These are phyloP conservation scores for Sesia apiformis DNA, from an alignment of 2,888 invertebrate species.

Conservation along the genomic window DNA sequence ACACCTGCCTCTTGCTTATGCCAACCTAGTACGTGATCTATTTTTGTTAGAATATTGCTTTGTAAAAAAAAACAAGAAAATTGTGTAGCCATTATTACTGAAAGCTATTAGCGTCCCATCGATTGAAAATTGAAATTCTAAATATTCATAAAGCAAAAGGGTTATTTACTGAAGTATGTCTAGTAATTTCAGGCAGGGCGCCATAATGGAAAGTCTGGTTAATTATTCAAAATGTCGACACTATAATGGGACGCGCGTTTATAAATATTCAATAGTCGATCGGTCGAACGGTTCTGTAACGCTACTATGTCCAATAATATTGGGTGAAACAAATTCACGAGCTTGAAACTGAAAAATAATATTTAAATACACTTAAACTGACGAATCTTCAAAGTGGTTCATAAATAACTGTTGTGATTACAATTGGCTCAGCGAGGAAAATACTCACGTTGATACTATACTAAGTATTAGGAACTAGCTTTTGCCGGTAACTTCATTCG, in stretches of 20 bases:
- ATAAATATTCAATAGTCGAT: slow-evolving; percentile 59
- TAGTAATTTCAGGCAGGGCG: slow-evolving; percentile 37
- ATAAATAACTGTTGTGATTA: too few relatives aligned
- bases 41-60: slow-evolving; percentile 40
- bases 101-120: slow-evolving; percentile 19
- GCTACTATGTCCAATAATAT: too few relatives aligned
- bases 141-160: slow-evolving; percentile 38
- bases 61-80: slow-evolving; percentile 19
- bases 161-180: slow-evolving; percentile 34
- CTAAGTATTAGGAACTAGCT: too few relatives aligned
- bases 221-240: slow-evolving; percentile 67
- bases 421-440: too few relatives aligned
- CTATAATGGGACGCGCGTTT: slow-evolving; percentile 51
- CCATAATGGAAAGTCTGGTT: slow-evolving; percentile 41
- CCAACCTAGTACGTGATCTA: slow-evolving; percentile 57
- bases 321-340: too few relatives aligned
- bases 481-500: too few relatives aligned
- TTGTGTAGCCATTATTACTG: slow-evolving; percentile 3
- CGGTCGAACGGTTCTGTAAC: slow-evolving; percentile 12
- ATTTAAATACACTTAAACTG: too few relatives aligned
- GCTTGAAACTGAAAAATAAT: too few relatives aligned
- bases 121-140: slow-evolving; percentile 17
- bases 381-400: too few relatives aligned
- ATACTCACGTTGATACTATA: too few relatives aligned
- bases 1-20: slow-evolving; percentile 64